Evolutionary conservation across 1,140 invertebrate species (phyloP), one percentile per base, ranked within the genome.

Genomic region (Diorhabda elongata): DNA sequence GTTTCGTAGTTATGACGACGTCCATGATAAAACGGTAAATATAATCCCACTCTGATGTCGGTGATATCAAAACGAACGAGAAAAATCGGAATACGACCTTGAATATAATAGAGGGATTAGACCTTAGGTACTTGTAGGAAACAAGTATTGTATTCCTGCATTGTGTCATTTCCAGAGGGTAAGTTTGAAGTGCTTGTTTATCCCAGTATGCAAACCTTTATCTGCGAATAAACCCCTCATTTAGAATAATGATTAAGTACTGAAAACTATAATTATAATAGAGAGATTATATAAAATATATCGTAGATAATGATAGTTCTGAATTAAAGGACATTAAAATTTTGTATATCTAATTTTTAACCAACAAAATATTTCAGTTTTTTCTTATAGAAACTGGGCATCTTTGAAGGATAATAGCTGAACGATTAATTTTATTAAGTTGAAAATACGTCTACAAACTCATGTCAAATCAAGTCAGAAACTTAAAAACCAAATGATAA

Each of bases 31-130:
- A 26, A 26, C 26, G 26, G 26, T 26, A 26, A 26, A 26, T 26
- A 26, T 26, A 26, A 26, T 26, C 26, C 26, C 26, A 26, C 26
- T 26, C 26, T 26, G 26, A 26, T 26, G 6, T 52, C 47, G 4
- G n/a, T 52, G n/a, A n/a, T n/a, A 52, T 52, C 47, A 52, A 52
- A 52, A 52, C 47, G 47, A 52, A 52, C 47, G n/a, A 52, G 47
- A 52, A 52, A 52, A 52, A 52, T 52, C 47, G 6, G 47, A 52
- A 52, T 52, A 68, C 71, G 66, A 70, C 72, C 70, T 75, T 75
- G 73, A 71, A 73, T 75, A 61, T 61, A 66, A 64, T 42, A 67
- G 66, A 68, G 67, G 74, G 74, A 73, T 74, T 75, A 74, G 61
- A 70, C 64, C 69, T 70, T 66, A 70, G 73, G 71, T 75, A 75